Evolutionary conservation across 2,113 vertebrate genomes (phyloP).

Genomic region (Crotalus horridus): DNA sequence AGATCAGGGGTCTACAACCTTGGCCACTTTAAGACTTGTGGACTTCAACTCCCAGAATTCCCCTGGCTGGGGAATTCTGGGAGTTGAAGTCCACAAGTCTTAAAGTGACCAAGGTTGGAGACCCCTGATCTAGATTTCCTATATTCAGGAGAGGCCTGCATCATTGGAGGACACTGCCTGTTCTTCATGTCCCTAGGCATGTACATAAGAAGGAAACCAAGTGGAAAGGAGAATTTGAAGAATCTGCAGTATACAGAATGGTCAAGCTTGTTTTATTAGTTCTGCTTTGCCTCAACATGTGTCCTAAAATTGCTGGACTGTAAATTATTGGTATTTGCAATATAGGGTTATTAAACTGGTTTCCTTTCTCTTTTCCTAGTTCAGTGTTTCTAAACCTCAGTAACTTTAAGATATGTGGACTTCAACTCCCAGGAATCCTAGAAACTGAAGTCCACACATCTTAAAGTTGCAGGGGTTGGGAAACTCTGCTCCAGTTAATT

Average conservation of each 20-base stretch:
- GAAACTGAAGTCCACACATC: background rate
- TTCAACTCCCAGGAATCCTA: background rate
- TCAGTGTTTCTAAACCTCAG: background rate
- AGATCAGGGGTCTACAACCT: too few relatives aligned
- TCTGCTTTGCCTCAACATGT: background rate
- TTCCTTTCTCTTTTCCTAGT: constrained; percentile 23
- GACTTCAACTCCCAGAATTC: too few relatives aligned
- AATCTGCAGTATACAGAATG: background rate
- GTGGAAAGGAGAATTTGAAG: background rate
- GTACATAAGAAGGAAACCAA: background rate
- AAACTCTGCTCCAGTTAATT: background rate
- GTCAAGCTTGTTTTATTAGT: background rate
- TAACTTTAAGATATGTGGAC: background rate
- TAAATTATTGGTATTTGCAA: background rate
- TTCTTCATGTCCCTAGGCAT: background rate
- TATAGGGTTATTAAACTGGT: background rate
- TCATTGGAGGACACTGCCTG: background rate
- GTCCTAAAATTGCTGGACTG: background rate
- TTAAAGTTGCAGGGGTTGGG: background rate
- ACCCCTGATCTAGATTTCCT: background rate
- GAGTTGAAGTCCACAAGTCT: too few relatives aligned
- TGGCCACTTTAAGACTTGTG: too few relatives aligned
- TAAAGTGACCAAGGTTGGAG: too few relatives aligned
- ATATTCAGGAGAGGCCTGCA: background rate
- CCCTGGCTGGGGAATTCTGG: too few relatives aligned